phyloP scores from a whole-genome alignment of 2,888 invertebrate genomes.

The Spicauda simplicius region DNA sequence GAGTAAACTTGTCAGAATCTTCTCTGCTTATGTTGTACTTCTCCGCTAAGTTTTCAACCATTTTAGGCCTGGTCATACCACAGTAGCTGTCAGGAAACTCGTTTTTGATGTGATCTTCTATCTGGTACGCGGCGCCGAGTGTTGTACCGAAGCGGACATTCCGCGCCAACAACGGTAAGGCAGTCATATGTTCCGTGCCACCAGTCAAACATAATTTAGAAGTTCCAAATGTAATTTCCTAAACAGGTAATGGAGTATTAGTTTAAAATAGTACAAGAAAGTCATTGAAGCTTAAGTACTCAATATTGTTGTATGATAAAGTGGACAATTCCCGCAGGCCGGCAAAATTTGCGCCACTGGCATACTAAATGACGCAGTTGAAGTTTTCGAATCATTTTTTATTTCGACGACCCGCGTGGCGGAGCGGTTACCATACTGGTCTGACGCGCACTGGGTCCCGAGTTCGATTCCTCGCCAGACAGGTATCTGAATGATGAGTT shows the following conservation, averaged over 20 bases:
- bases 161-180: constrained; percentile 92
- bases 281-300: too few species aligned
- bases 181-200: constrained; percentile 97
- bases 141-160: constrained; percentile 95
- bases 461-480: too few species aligned
- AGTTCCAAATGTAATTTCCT: constrained; percentile 94
- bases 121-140: constrained; percentile 88
- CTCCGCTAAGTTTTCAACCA: constrained; percentile 93
- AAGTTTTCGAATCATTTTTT: too few species aligned
- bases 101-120: constrained; percentile 89
- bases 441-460: too few species aligned
- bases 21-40: constrained; percentile 90
- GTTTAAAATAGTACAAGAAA: too few species aligned
- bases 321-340: too few species aligned
- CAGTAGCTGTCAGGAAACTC: constrained; percentile 89
- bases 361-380: too few species aligned
- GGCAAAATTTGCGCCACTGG: too few species aligned
- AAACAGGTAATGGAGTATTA: constrained; percentile 34
- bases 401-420: too few species aligned
- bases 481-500: too few species aligned
- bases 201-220: constrained; percentile 94
- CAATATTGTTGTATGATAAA: too few species aligned
- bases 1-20: constrained; percentile 92
- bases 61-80: constrained; percentile 94
- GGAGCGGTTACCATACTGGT: too few species aligned